Evolutionary conservation across 2,888 invertebrate species (phyloP).

Genomic region (Hesperia comma): DNA sequence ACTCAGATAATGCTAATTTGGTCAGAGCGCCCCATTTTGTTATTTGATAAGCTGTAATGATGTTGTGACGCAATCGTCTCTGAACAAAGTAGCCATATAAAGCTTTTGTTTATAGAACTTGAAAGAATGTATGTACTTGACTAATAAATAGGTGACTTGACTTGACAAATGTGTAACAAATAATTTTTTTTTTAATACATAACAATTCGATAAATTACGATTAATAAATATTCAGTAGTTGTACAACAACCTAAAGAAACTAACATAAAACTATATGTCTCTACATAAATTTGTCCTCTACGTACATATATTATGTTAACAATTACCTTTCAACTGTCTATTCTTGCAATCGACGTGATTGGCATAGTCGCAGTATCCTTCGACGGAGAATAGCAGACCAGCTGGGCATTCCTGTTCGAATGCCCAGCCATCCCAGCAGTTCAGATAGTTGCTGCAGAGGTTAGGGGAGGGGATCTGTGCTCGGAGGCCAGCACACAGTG

Average conservation of each 20-base stretch:
- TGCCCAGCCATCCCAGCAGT: conserved; percentile 89
- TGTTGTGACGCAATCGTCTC: conserved; percentile 9
- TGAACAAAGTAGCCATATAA: conserved; percentile 13
- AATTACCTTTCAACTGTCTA: conserved; percentile 65
- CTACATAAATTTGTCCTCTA: too few species aligned
- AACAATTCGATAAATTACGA: too few species aligned
- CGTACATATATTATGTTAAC: not conserved
- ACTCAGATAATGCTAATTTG: conserved; percentile 22
- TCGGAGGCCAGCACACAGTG: conserved; percentile 74
- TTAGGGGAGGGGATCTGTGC: conserved; percentile 86
- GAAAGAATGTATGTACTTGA: too few species aligned
- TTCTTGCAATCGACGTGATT: conserved; percentile 86
- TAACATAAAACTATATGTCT: too few species aligned
- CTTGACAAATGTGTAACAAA: too few species aligned
- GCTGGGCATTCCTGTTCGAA: conserved; percentile 87
- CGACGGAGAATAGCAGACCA: conserved; percentile 84
- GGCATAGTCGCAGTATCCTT: conserved; percentile 86
- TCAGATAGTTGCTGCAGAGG: conserved; percentile 86
- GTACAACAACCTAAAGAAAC: too few species aligned
- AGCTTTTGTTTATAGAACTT: not conserved
- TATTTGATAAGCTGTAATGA: not conserved
- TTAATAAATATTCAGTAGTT: too few species aligned
- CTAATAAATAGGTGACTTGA: too few species aligned
- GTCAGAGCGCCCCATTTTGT: conserved; percentile 2
- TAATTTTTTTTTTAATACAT: too few species aligned